Evolutionary conservation across 2,888 invertebrate species (phyloP), one percentile per base, ranked within the genome.

Genomic region (Cremastobaeus sp.): DNA sequence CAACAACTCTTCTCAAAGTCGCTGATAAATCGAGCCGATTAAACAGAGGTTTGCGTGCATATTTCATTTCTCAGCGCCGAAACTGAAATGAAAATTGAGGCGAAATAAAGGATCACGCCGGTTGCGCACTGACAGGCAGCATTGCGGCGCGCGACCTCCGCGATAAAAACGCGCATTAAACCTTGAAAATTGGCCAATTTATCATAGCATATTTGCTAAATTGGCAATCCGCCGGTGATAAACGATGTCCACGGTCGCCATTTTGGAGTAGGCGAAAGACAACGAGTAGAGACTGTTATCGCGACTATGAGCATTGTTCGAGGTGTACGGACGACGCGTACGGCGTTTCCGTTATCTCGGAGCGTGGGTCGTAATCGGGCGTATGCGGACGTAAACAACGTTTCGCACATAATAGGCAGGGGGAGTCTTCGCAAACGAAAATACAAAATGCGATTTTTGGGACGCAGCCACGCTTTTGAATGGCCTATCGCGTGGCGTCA

Each of bases 241-340:
- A 68, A 59, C 52, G 57, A 48, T 20, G 59, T 30, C 18, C 50
- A 9, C 47, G 55, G 21, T 9, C 45, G 47, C 45, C 48, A 43
- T 66, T 41, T 43, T 12, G 60, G 52, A 54, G 69, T 70, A 70
- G 69, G 69, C 69, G 69, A 70, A 59, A 59, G 69, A 55, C 69
- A 59, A 47, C 55, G 55, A 0, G 47, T 15, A 8, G 41, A 35
- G 50, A 9, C 59, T 25, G 48, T 68, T 68, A 68, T 68, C 68
- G 57, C 68, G 18, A 28, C 47, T 55, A 55, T 54, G 65, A 55
- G 68, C 57, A 68, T 66, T 66, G 66, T 66, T 57, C 54, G 66
- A 54, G 54, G 54, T 55, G 55, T 55, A 35, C 65, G 28, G 43
- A 15, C 47, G 47, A 37, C 48, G 50, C n/a, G 25, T 28, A 6